Base-by-base conservation (phyloP, 2,797 vertebrate genomes). In the Mormyrops attenuatus region DNA sequence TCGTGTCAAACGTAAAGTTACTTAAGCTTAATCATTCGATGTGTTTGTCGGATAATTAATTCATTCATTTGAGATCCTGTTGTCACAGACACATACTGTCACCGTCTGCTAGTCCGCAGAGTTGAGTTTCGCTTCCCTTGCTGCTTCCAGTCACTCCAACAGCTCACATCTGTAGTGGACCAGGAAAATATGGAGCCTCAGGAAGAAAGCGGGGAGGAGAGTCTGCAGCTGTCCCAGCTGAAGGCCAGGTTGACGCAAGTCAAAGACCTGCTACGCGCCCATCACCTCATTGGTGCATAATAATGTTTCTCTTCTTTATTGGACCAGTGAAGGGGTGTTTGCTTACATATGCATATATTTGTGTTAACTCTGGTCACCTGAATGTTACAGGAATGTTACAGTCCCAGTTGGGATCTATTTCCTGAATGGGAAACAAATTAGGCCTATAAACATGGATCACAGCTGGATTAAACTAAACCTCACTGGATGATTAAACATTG, bases 231-330 rank as follows among this genome's bases (percentile, higher is more conserved):
- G 53, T 89, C 90, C 52, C 49, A 88, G 69, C 86, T 97, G 86
- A 95, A 95, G 91, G 95, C 93, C 91, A 95, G 94, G 91, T 91
- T 92, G 13, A 93, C 93, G 55, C 95, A 94, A 0, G 0, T 96
- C 3, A 95, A 93, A 91, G 95, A 94, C 52, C 92, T 95, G 89
- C 94, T 98, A 41, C 91, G 92, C 20, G 92, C 95, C 2, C 97
- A 97, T 91, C 94, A 91, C 88, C 93, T 98, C 91, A 96, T 97
- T 90, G 98, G 97, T 99, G 95, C 20, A 30, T 63, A 30, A 49
- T 77, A 60, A 47, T n/a, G 3, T 73, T 5, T 73, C 34, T 38
- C 30, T 73, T 73, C 63, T 11, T 69, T 73, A 73, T 2, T 73
- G 30, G 30, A 73, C 30, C 30, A 73, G 66, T 30, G 26, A 69